Base-by-base conservation (phyloP, 2,888 invertebrate genomes). In the Rotaria sp. region DNA sequence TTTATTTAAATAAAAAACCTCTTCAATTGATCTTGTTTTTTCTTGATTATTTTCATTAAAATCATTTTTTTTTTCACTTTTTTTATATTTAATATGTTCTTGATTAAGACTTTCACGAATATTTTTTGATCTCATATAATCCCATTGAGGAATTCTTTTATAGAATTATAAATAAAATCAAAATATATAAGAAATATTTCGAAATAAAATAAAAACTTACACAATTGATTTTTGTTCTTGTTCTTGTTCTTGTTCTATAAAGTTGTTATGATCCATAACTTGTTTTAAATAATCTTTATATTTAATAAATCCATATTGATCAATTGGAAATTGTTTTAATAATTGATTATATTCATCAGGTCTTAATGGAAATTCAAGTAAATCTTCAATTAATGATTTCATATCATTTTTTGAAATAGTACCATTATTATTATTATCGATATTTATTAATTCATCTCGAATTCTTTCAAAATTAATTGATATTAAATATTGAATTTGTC, bases 201-300 rank as follows among this genome's bases (percentile, higher is more conserved):
- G 15, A 67, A 67, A 67, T 30, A 24, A 52, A 4, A 21, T 52
- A 52, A 24, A 52, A 21, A 21, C 10, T 30, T 59, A 67, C 67
- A 35, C 38, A 7, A 24, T 1, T 30, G 45, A 3, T 45, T 41
- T 41, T 0, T 45, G 45, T 30, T 24, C 2, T 74, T 80, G 80
- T 45, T 45, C 2, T 45, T 45, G 26, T 26, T 45, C 41, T n/a
- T 45, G 45, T 11, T n/a, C 13, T 15, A 45, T n/a, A 2, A 11
- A 38, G 24, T n/a, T n/a, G 80, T 26, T 45, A n/a, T 26, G 24
- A 45, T 80, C 45, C 2, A n/a, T 10, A 45, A 80, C 24, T 80
- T 80, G 80, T 21, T 80, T 41, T n/a, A 80, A 80, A 45, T 80
- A 80, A 5, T 80, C 80, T n/a, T 26, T 26, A n/a, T 80, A 80